Evolutionary conservation across 2,888 invertebrate genomes (phyloP).

Genomic region (Drosophila borealis): DNA sequence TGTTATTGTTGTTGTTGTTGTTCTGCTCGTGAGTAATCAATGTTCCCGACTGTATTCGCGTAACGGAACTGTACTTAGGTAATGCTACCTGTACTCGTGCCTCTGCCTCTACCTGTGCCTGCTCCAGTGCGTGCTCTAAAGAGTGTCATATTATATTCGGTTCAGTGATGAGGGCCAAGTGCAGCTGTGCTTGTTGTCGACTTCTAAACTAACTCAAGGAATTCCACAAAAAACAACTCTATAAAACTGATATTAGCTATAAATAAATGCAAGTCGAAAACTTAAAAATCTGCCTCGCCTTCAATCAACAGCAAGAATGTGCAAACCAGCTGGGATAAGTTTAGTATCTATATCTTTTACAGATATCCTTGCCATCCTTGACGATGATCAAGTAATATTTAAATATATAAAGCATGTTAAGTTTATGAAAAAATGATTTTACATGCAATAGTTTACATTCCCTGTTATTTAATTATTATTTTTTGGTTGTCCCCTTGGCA

Average conservation of each 20-base stretch:
- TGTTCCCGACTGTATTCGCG: conserved; percentile 10
- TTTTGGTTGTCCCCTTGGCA: background rate
- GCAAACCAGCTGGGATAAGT: too few species aligned
- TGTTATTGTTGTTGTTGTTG: conserved; percentile 14
- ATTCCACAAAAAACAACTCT: background rate
- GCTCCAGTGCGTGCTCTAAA: conserved; percentile 4
- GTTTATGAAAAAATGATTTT: too few species aligned
- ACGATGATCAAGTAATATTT: too few species aligned
- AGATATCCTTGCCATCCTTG: too few species aligned
- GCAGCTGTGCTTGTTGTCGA: background rate
- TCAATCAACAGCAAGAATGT: too few species aligned
- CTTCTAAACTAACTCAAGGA: background rate
- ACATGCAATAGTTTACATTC: background rate
- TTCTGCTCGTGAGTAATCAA: conserved; percentile 18
- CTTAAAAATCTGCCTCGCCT: too few species aligned
- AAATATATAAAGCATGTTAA: too few species aligned
- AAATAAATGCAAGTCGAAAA: too few species aligned
- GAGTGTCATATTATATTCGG: background rate
- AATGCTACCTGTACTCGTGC: conserved; percentile 21
- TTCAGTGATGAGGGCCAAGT: conserved; percentile 1
- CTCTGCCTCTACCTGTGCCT: background rate
- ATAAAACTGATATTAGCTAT: background rate
- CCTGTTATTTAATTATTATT: background rate
- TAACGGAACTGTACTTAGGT: conserved; percentile 60
- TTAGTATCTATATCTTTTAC: too few species aligned